Conservation (phyloP, 2,113 vertebrate genomes). For the Catharus minimus region DNA sequence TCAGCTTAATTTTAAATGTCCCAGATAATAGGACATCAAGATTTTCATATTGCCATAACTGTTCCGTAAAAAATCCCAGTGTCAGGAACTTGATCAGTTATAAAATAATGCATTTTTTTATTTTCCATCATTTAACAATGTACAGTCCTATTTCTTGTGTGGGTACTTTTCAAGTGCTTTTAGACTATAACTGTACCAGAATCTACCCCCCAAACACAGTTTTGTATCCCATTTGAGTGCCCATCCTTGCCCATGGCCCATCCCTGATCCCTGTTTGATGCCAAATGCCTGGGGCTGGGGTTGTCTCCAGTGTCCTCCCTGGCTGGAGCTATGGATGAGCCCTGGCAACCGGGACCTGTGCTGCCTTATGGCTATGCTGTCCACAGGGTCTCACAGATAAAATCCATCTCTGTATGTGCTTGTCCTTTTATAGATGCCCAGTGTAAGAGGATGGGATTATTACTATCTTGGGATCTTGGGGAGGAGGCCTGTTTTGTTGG, state of each 20-base stretch:
- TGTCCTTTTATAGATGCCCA: neutral
- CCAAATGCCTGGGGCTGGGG: neutral
- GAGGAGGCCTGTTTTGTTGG: neutral
- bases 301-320: neutral
- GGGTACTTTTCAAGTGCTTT: neutral
- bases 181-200: neutral
- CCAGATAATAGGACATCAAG: neutral
- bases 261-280: neutral
- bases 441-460: neutral
- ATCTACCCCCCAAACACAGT: neutral
- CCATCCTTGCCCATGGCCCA: neutral
- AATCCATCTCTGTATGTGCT: neutral
- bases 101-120: neutral
- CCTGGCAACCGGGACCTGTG: neutral
- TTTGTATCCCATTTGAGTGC: neutral
- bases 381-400: neutral
- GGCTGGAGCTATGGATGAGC: neutral
- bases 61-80: neutral
- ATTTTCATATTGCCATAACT: neutral
- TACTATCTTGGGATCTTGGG: neutral
- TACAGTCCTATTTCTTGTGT: neutral
- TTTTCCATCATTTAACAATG: neutral
- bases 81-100: neutral
- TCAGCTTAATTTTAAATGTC: neutral
- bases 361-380: neutral